A percentile compares a stretch with the other conserved stretches of the same genome.
Conservation (phyloP, 2,797 vertebrate genomes). For the Liparis tanakae region DNA sequence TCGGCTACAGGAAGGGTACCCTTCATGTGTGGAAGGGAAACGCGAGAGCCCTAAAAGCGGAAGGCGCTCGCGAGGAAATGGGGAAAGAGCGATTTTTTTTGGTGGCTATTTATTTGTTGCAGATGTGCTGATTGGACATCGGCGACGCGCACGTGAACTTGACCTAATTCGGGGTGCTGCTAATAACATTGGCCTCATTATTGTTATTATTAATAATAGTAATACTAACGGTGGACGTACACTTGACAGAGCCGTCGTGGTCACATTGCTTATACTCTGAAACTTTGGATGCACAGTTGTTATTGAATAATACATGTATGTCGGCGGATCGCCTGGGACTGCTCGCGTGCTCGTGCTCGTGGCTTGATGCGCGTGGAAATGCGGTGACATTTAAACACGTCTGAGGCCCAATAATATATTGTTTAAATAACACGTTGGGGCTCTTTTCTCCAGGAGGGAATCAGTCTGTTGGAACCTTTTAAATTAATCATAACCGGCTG, state of each 20-base stretch:
- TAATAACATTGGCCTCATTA: conserved; percentile 42
- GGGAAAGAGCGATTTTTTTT: conserved; percentile 65
- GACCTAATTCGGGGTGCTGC: conserved; percentile 53
- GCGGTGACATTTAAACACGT: conserved; percentile 46
- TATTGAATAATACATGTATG: conserved; percentile 33
- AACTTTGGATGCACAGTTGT: conserved; percentile 51
- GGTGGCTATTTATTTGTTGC: conserved; percentile 17
- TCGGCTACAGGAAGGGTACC: conserved; percentile 45
- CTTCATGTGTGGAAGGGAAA: conserved; percentile 48
- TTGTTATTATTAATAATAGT: background rate
- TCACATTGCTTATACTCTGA: conserved; percentile 52
- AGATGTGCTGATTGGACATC: conserved; percentile 76
- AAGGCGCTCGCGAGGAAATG: conserved; percentile 73
- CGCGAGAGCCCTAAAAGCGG: conserved; percentile 65
- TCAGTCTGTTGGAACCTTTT: background rate
- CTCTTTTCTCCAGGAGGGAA: conserved; percentile 21
- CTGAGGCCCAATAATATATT: conserved; percentile 53
- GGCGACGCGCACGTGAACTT: conserved; percentile 79
- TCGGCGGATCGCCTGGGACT: conserved; percentile 25
- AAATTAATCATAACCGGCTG: conserved; percentile 29
- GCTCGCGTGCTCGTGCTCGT: background rate
- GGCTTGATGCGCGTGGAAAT: conserved; percentile 32
- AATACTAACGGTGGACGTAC: conserved; percentile 43
- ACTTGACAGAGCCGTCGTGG: conserved; percentile 60
- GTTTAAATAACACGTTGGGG: conserved; percentile 34